A percentile compares a stretch with the other conserved stretches of the same genome.
These are phyloP conservation scores for Deroplatys truncata DNA, from an alignment of 2,888 invertebrate genomes.

Conservation along the genomic window DNA sequence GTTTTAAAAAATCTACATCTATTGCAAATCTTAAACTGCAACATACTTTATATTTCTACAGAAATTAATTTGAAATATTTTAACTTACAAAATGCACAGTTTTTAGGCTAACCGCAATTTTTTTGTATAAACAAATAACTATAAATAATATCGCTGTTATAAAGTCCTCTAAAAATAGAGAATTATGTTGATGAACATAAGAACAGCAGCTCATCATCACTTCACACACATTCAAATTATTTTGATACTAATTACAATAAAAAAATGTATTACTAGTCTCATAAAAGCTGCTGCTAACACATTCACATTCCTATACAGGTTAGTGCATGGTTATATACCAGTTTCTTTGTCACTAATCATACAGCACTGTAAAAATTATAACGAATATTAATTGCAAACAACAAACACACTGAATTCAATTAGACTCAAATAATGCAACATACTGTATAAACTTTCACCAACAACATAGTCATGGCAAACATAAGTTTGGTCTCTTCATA, in stretches of 20 bases:
- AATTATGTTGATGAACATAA: background rate
- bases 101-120: background rate
- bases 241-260: background rate
- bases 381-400: slow-evolving; percentile 11
- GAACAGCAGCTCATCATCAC: background rate
- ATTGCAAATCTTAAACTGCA: background rate
- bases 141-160: background rate
- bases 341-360: background rate
- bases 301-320: background rate
- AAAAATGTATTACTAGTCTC: background rate
- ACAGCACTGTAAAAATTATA: background rate
- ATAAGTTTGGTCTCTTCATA: background rate
- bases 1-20: background rate
- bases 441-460: background rate
- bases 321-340: background rate
- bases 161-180: slow-evolving; percentile 8
- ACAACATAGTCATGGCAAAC: background rate
- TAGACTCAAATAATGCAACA: background rate
- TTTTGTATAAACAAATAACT: background rate
- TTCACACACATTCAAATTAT: background rate
- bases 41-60: background rate
- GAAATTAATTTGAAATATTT: background rate
- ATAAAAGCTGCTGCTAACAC: background rate
- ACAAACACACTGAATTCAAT: background rate
- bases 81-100: background rate